Evolutionary conservation across 2,888 invertebrate species (phyloP), one percentile per base, ranked within the genome.

Genomic region (Heliconius cydno): DNA sequence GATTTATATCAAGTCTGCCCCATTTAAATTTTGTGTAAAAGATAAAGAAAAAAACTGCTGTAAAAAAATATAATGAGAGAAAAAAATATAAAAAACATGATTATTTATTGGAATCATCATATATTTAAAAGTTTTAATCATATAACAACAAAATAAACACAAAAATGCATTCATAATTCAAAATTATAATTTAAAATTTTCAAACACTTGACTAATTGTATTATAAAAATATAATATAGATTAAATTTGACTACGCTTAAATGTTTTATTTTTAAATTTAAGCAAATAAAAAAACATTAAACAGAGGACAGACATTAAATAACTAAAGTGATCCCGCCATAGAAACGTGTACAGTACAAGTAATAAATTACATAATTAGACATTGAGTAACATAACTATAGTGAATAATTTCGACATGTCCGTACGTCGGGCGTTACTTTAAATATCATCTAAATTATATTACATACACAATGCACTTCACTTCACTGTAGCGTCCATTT

Each of bases 401-500:
- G 68, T 68, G 68, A 68, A 38, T 34, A 63, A 25, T n/a, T 2
- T 38, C 25, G 15, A 60, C n/a, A 63, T 38, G 38, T 63, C 63
- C 66, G 22, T 74, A 57, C 38, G 74, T 28, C 67, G 68, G 60
- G 73, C n/a, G 60, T 67, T 60, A 68, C 28, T 67, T 78, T 74
- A 60, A 68, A 78, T 28, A 73, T 74, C 68, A 78, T 28, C 78
- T 78, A 78, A 66, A 78, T 34, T 66, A 78, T 78, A 71, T 75
- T 66, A 67, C 76, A 76, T 78, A 74, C 73, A 78, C 78, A 74
- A 78, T 73, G 78, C 73, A 78, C 78, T 73, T 78, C 79, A 75
- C 79, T 75, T 70, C 79, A 79, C 79, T 71, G 75, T 71, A 76
- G 79, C 79, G 76, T 79, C 79, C 79, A 63, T 71, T 46, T 78